Evolutionary conservation across 2,888 invertebrate species (phyloP), one percentile per base, ranked within the genome.

Genomic region (Agrotis puta): DNA sequence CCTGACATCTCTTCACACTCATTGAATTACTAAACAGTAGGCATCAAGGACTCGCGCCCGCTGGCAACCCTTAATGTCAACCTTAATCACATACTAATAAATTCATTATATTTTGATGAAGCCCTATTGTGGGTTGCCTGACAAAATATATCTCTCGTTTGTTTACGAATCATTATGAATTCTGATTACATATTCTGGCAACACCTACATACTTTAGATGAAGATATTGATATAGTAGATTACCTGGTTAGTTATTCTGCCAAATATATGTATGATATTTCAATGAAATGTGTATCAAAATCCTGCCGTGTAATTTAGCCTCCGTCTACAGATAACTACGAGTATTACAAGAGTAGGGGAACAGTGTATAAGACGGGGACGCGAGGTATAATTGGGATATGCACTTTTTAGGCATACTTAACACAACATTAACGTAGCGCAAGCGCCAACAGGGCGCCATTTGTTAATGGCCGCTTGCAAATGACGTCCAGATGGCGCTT

Each of bases 61-160:
- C 43, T 20, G 48, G 22, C 1, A 69, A 77, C 59, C 43, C 48
- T 77, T 59, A 67, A 76, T 45, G 70, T 69, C 70, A 77, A 61
- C 77, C 69, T 22, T 18, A 69, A 45, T 77, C 59, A 48, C 7
- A 39, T 58, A 53, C 20, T 64, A 65, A 47, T 64, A 74, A 58
- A 47, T 72, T 74, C 4, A 72, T 65, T 58, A 71, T 62, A 24
- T 39, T 39, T 9, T 54, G 11, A 45, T 33, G 64, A 61, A 61
- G 20, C 18, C 18, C 20, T 64, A 70, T 70, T 74, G 27, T 68
- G n/a, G 14, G 2, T 70, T 45, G 33, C 13, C 13, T 50, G n/a
- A 22, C 22, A 39, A 22, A 62, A 65, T 54, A 68, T 68, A 47
- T n/a, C 16, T 33, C 33, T 50, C 22, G 33, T 39, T 48, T 74